Evolutionary conservation across 37 sponge, comb jelly and placozoan genomes (phyloP), one percentile per base, ranked within the genome.

Genomic region (Ephydatia muelleri): DNA sequence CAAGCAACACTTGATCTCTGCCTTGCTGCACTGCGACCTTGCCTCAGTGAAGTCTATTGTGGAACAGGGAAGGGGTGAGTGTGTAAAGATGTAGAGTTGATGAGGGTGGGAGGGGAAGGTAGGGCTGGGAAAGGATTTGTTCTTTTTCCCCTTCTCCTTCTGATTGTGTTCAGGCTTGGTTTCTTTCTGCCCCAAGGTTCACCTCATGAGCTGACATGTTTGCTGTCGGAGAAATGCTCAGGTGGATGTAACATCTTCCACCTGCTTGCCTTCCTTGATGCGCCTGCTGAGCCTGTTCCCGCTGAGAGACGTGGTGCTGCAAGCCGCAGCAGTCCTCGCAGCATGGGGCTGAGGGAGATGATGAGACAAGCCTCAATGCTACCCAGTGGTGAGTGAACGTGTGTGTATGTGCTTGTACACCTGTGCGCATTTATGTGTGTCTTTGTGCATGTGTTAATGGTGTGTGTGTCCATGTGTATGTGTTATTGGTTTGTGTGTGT

Each of bases 201-300:
- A n/a, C 69, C 85, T n/a, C 33, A 67, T 3, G 29, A 28, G 47
- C 33, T 82, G 35, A 32, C 73, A 5, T 9, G 67, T 6, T 68
- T 65, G 13, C 90, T 93, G 11, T 78, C 47, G n/a, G 94, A 90
- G 70, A 57, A 74, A 30, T 79, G 78, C 71, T 80, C 82, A 76
- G 94, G 94, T 8, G 90, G 94, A 13, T 89, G 80, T 84, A 93
- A 93, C 73, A 73, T 93, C 65, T 66, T 93, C n/a, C 94, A 93
- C 57, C 75, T 87, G 21, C 76, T 93, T 3, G 83, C 91, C 36
- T 29, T 40, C 19, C 80, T 90, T 25, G 77, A 75, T 8, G 85
- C 79, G 16, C 88, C 94, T 57, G 32, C 88, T 49, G 76, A 75
- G 57, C 75, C 77, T n/a, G 47, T 86, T 65, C 68, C 90, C 0